Percentiles rank a stretch among this genome's conserved stretches.
Conservation (phyloP, 2,888 invertebrate species). For the Synergus umbraculus region DNA sequence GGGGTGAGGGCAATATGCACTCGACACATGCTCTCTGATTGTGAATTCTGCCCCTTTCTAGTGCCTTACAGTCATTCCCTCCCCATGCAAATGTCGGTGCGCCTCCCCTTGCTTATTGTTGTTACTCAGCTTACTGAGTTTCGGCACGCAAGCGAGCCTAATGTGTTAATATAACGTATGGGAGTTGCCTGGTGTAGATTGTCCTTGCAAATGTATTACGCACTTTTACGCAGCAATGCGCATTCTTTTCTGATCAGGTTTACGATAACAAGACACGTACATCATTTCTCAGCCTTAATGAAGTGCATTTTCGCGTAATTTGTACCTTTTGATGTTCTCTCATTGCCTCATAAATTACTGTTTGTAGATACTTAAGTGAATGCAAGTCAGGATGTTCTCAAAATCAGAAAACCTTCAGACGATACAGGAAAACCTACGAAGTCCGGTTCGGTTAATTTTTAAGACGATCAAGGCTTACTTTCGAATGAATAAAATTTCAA, state of each 20-base stretch:
- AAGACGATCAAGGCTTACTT: no score
- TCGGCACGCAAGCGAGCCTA: constrained; percentile 73
- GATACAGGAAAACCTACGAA: no score
- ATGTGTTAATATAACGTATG: constrained; percentile 75
- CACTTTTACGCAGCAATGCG: constrained; percentile 54
- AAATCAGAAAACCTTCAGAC: no score
- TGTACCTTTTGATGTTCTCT: neutral
- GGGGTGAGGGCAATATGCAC: constrained; percentile 47
- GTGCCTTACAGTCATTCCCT: constrained; percentile 52
- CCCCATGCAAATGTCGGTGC: constrained; percentile 50
- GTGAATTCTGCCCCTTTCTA: constrained; percentile 31
- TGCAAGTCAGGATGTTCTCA: neutral
- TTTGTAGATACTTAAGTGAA: neutral
- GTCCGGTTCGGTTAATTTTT: no score
- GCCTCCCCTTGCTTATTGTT: constrained; percentile 62
- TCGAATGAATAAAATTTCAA: no score
- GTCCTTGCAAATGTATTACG: constrained; percentile 47
- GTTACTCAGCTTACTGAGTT: constrained; percentile 71
- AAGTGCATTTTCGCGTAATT: constrained; percentile 1
- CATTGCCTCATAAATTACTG: neutral
- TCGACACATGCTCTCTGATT: constrained; percentile 32
- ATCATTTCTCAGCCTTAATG: neutral
- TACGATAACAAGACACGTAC: constrained; percentile 12
- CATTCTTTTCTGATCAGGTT: neutral
- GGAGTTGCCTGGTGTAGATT: constrained; percentile 54